Base-by-base conservation (phyloP, 2,113 vertebrate species). In the Sterrhoptilus dennistouni region DNA sequence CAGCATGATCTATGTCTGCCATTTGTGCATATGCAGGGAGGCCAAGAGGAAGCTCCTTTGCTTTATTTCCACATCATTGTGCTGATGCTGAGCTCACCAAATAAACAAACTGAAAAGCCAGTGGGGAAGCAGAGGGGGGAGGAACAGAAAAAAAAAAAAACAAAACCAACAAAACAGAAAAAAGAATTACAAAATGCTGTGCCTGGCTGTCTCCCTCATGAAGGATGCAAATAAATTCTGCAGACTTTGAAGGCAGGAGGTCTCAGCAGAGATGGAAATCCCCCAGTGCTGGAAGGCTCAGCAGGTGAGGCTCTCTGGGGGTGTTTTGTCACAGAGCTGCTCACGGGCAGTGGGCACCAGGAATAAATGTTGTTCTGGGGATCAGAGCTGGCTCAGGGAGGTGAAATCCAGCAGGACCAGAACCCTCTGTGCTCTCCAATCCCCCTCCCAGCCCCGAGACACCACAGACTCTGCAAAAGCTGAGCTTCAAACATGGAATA, bases 71-170 rank as follows among this genome's bases (percentile, higher is more conserved):
- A 88, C 66, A 90, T 92, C 91, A 19, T 70, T 40, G 71, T 95
- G 93, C 95, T 65, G 95, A 92, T 66, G 93, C 94, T 80, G 90
- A 97, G 82, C 90, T 94, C 92, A 95, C 90, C 96, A 94, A 95
- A 97, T 64, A 93, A 94, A 96, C 89, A 91, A 91, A 83, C 52
- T 14, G 35, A 72, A 52, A 66, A 79, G 76, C 27, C 4, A 66
- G 59, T 9, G 56, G 50, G 76, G 68, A 74, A 76, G 27, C 18
- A 19, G 9, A 2, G 40, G n/a, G 14, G 28, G 18, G 11, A 49
- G 53, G 59, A 74, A 65, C 6, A 9, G 45, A 10, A 24, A 14
- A 47, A 28, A 22, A 19, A n/a, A 47, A 49, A 54, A 29, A 13
- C 13, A 14, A 29, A 38, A 38, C 10, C 38, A 38, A 38, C 38